These are phyloP conservation scores for Temnothorax nylanderi DNA, from an alignment of 1,140 invertebrate genomes.

Conservation along the genomic window DNA sequence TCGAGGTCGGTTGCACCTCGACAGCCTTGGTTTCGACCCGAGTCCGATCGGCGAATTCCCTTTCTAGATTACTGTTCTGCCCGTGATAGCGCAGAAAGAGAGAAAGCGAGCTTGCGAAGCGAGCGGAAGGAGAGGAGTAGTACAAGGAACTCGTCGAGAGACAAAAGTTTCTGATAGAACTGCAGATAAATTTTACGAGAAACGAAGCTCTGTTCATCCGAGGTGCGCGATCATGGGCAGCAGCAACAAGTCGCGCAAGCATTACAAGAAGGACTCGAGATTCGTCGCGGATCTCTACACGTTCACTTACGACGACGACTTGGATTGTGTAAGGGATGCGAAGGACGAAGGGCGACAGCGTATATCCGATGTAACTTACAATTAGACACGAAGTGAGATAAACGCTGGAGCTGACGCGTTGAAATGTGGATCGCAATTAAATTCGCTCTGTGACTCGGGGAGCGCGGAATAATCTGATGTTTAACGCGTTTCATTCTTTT, in stretches of 20 bases:
- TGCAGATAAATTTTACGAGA: background rate
- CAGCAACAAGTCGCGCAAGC: constrained; percentile 85
- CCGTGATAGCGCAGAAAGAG: background rate
- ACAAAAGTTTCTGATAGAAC: background rate
- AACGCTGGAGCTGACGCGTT: background rate
- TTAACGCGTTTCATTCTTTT: background rate
- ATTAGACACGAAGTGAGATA: background rate
- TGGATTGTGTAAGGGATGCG: constrained; percentile 81
- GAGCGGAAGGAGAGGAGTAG: background rate
- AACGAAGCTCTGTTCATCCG: background rate
- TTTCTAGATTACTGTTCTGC: constrained; percentile 23
- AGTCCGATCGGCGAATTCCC: constrained; percentile 1
- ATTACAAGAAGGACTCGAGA: constrained; percentile 94
- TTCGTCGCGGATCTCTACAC: constrained; percentile 94
- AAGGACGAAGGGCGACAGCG: constrained; percentile 47
- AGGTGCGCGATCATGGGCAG: constrained; percentile 78
- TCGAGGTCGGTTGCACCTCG: background rate
- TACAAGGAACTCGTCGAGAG: background rate
- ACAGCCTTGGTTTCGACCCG: constrained; percentile 1
- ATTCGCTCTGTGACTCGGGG: background rate
- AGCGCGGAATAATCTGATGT: background rate
- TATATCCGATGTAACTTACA: background rate
- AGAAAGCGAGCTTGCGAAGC: constrained; percentile 25
- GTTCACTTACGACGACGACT: constrained; percentile 91
- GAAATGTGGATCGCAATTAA: background rate